phyloP scores from a whole-genome alignment of 2,113 vertebrate genomes.

The Equus quagga region DNA sequence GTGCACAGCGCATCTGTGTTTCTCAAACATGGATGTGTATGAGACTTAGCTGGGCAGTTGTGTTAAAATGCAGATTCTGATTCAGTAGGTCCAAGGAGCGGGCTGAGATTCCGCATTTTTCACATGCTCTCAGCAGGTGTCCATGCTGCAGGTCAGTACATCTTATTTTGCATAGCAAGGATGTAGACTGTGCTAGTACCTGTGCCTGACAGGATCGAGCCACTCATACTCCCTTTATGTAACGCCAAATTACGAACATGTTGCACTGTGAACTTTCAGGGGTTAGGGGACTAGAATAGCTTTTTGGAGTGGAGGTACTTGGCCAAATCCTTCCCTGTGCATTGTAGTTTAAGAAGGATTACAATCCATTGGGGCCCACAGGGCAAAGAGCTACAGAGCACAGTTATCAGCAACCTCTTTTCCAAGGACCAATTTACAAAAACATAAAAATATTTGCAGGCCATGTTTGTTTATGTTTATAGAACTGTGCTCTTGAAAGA shows the following conservation, averaged over 20 bases:
- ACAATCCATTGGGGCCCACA: not conserved
- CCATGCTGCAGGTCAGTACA: not conserved
- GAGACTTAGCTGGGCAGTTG: not conserved
- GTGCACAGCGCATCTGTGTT: not conserved
- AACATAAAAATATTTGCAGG: constrained; percentile 38
- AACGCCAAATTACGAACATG: not conserved
- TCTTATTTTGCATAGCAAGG: not conserved
- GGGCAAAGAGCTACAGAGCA: not conserved
- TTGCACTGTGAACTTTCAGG: not conserved
- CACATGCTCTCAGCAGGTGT: not conserved
- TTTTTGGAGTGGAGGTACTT: not conserved
- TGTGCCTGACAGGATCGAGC: not conserved
- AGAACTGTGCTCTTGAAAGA: constrained; percentile 13
- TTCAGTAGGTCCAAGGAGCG: not conserved
- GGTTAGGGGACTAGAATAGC: not conserved
- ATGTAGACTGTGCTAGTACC: not conserved
- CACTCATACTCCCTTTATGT: not conserved
- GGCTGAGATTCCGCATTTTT: not conserved
- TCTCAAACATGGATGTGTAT: not conserved
- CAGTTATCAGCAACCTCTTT: not conserved
- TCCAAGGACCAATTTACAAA: not conserved
- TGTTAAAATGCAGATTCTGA: not conserved
- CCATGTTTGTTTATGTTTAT: constrained; percentile 49
- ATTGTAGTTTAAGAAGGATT: not conserved
- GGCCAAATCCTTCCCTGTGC: not conserved